A percentile compares a stretch with the other conserved stretches of the same genome.
Evolutionary conservation across 37 sponge, comb jelly and placozoan species (phyloP).

Genomic region (Aphrocallistes beatrix): DNA sequence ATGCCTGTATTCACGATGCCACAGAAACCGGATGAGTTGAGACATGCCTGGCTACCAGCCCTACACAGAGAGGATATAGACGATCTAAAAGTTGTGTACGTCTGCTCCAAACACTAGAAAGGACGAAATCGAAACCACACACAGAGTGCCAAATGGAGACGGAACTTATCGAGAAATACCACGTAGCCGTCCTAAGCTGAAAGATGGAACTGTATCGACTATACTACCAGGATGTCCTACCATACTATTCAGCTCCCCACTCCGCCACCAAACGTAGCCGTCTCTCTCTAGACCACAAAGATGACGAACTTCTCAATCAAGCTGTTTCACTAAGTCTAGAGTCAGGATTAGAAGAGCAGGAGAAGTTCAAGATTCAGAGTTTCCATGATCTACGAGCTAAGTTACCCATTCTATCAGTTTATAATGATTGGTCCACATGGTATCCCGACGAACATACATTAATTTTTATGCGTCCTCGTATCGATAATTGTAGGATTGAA

Average conservation of each 20-base stretch:
- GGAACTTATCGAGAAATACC: not conserved
- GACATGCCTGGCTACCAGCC: not conserved
- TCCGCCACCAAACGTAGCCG: not conserved
- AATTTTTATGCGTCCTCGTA: too few species aligned
- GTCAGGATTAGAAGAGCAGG: too few species aligned
- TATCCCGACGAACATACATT: too few species aligned
- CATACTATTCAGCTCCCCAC: not conserved
- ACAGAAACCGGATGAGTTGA: not conserved
- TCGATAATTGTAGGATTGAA: too few species aligned
- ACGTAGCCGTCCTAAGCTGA: not conserved
- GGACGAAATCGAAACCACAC: not conserved
- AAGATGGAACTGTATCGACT: not conserved
- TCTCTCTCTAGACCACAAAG: not conserved
- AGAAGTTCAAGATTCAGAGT: too few species aligned
- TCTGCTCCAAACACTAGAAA: not conserved
- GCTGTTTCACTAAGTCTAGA: not conserved
- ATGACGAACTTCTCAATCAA: not conserved
- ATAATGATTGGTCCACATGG: too few species aligned
- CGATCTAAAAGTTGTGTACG: not conserved
- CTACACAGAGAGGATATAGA: not conserved
- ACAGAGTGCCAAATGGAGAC: too few species aligned
- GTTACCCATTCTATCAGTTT: too few species aligned
- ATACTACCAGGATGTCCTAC: not conserved
- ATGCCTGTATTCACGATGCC: not conserved
- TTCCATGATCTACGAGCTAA: not conserved